Evolutionary conservation across 2,888 invertebrate genomes (phyloP), one percentile per base, ranked within the genome.

Genomic region (Hymenopus coronatus): DNA sequence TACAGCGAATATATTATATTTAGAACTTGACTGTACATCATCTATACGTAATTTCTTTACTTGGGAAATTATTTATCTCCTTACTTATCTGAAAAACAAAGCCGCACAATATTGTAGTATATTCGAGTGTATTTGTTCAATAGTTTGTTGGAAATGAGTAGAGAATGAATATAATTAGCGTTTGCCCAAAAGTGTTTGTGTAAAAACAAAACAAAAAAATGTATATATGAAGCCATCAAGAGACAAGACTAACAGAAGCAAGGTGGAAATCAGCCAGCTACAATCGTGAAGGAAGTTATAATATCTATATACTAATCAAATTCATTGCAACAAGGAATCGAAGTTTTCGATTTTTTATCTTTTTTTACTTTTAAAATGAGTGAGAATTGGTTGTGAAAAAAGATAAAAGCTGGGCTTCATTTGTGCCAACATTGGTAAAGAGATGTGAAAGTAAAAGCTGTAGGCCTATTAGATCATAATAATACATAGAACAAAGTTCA

Each of bases 381-480:
- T 88, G 89, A 90, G 87, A 89, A 88, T 84, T 88, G 90, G 88
- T 89, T 90, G 89, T 90, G 90, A 90, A 88, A 87, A 83, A 86
- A 33, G 40, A 20, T 30, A 81, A 88, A 89, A 86, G 33, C 83
- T 40, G 70, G 70, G 82, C 28, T 83, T 84, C 30, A 84, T 84
- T 28, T 88, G 88, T 88, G 89, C 88, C 88, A 88, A 88, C 46
- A 85, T 82, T 84, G 84, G 81, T 81, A 85, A 82, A 88, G 86
- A 86, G 82, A 81, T 82, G 85, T 83, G 82, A 88, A 88, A 82
- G 86, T 28, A 88, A 87, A 89, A 87, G 87, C 85, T 88, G 88
- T 90, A 89, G 90, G 89, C 89, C 89, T 90, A 89, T 89, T 90
- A 89, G 89, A 89, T 89, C 88, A 89, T 88, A 89, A 88, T 88